These are phyloP conservation scores for Rhynchonycteris naso DNA, from an alignment of 2,797 vertebrate species.

Conservation along the genomic window DNA sequence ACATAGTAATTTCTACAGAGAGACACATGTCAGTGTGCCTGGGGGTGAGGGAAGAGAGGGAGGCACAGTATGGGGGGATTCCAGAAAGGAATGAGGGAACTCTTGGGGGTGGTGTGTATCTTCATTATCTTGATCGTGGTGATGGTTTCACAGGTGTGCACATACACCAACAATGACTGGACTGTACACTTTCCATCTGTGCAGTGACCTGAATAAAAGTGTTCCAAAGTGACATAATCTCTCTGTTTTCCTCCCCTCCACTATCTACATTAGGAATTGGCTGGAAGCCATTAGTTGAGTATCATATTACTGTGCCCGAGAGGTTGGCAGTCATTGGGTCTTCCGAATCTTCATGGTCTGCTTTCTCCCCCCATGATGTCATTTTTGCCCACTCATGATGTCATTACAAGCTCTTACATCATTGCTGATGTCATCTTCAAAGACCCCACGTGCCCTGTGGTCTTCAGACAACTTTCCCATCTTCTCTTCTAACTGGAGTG, in stretches of 20 bases:
- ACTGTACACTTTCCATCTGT: not conserved
- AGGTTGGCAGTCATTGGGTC: not conserved
- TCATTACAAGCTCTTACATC: no score
- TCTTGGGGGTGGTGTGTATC: no score
- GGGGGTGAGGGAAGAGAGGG: not conserved
- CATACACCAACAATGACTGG: not conserved
- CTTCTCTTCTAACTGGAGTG: not conserved
- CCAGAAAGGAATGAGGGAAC: fast-evolving
- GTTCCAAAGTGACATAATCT: not conserved
- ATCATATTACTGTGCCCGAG: no score
- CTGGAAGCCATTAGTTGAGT: not conserved
- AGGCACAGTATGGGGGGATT: no score
- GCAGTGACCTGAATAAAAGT: not conserved
- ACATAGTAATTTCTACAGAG: not conserved
- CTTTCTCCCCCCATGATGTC: not conserved
- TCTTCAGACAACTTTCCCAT: not conserved
- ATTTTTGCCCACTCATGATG: not conserved
- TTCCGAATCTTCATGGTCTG: not conserved
- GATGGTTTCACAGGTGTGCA: not conserved
- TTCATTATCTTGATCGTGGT: not conserved
- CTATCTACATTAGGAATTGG: not conserved
- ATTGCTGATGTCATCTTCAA: not conserved
- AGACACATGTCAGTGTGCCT: not conserved
- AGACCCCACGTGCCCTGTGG: fast-evolving
- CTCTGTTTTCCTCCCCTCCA: not conserved